A percentile compares a stretch with the other conserved stretches of the same genome.
Evolutionary conservation across 2,888 invertebrate genomes (phyloP).

Genomic region (Gymnoscelis rufifasciata): DNA sequence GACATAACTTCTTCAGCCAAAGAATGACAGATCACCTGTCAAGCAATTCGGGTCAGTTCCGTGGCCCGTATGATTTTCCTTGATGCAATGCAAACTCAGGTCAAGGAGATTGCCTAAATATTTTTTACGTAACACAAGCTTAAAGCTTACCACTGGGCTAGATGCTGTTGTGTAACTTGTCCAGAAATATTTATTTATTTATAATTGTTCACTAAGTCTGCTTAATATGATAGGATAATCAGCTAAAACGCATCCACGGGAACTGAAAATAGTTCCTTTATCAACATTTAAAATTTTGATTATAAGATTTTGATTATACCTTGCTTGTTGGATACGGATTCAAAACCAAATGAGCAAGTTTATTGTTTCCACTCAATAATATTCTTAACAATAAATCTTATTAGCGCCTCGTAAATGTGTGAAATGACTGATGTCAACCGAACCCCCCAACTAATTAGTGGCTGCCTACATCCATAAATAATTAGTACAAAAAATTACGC

Average conservation of each 20-base stretch:
- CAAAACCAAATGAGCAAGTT: no score
- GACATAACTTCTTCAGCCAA: slow-evolving; percentile 25
- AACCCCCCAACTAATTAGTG: slow-evolving; percentile 30
- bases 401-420: slow-evolving; percentile 23
- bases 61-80: slow-evolving; percentile 6
- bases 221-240: no score
- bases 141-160: no score
- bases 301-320: no score
- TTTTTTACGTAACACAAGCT: neutral
- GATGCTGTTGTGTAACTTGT: no score
- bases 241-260: no score
- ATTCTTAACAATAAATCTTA: slow-evolving; percentile 18
- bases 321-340: no score
- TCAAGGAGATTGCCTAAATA: slow-evolving; percentile 7
- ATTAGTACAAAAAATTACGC: slow-evolving; percentile 5
- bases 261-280: no score
- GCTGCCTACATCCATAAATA: slow-evolving; percentile 28
- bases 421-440: slow-evolving; percentile 30
- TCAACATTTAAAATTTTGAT: no score
- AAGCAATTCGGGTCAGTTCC: slow-evolving; percentile 14
- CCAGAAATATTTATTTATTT: no score
- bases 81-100: neutral
- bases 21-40: slow-evolving; percentile 25
- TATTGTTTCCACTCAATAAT: neutral
- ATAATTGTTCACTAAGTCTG: no score